A percentile compares a stretch with the other conserved stretches of the same genome.
Conservation (phyloP, 2,797 vertebrate species). For the Allobates femoralis region DNA sequence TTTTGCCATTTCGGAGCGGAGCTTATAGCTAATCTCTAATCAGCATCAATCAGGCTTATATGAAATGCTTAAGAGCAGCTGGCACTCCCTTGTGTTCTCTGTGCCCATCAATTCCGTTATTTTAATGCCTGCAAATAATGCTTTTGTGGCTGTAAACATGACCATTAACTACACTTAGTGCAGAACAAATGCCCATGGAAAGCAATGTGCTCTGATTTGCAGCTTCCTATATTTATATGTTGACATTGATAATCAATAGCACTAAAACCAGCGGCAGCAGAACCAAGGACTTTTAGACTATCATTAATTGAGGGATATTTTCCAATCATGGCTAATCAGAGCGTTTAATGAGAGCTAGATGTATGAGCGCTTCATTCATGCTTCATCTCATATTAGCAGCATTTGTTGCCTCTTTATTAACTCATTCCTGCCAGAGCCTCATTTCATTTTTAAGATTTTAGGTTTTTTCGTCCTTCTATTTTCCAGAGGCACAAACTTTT, state of each 20-base stretch:
- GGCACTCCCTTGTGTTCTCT: constrained; percentile 58
- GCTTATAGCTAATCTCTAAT: constrained; percentile 57
- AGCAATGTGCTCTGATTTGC: constrained; percentile 62
- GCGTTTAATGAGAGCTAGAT: constrained; percentile 31
- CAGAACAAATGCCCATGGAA: constrained; percentile 65
- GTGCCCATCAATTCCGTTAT: constrained; percentile 66
- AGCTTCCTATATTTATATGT: constrained; percentile 64
- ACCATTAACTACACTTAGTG: constrained; percentile 67
- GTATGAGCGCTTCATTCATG: not conserved
- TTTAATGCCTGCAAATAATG: constrained; percentile 67
- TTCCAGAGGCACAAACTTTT: too few species aligned
- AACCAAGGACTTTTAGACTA: constrained; percentile 49
- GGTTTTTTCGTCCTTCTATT: too few species aligned
- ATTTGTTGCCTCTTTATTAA: not conserved
- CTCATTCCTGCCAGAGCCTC: too few species aligned
- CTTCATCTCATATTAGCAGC: not conserved
- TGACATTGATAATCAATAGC: constrained; percentile 63
- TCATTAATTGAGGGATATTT: constrained; percentile 44
- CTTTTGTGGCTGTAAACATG: constrained; percentile 66
- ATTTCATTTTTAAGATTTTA: too few species aligned
- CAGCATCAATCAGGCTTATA: constrained; percentile 65
- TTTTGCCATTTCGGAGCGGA: constrained; percentile 61
- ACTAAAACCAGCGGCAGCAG: constrained; percentile 54
- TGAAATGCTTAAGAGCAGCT: constrained; percentile 64
- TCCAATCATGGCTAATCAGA: constrained; percentile 44